Percentiles rank a stretch among this genome's conserved stretches.
phyloP scores from a whole-genome alignment of 2,797 vertebrate species.

The Danionella dracula region DNA sequence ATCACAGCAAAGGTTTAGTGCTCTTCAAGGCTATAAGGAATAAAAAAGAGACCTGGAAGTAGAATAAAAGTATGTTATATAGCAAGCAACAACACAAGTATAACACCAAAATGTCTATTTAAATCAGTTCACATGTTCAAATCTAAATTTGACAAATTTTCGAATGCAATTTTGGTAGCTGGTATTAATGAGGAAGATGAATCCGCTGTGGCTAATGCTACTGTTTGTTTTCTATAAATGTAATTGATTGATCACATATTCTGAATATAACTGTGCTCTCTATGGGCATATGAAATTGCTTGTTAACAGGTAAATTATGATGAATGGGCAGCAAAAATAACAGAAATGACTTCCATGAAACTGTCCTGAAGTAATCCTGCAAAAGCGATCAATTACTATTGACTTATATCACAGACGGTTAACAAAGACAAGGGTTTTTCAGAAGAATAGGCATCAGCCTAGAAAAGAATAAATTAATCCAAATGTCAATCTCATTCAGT shows the following conservation, averaged over 20 bases:
- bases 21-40: too few relatives aligned
- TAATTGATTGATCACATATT: slow-evolving; percentile 14
- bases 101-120: too few relatives aligned
- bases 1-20: too few relatives aligned
- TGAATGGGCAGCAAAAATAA: slow-evolving; percentile 52
- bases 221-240: slow-evolving; percentile 18
- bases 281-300: slow-evolving; percentile 54
- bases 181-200: slow-evolving; percentile 11
- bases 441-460: slow-evolving; percentile 18
- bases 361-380: slow-evolving; percentile 53
- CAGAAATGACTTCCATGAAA: slow-evolving; percentile 53
- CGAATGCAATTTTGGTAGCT: slow-evolving; percentile 24
- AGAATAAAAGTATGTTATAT: too few relatives aligned
- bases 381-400: slow-evolving; percentile 54
- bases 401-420: slow-evolving; percentile 52
- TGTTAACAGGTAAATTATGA: slow-evolving; percentile 57
- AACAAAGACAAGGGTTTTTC: slow-evolving; percentile 45
- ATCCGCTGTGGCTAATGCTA: slow-evolving; percentile 4
- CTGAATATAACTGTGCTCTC: slow-evolving; percentile 18
- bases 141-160: too few relatives aligned
- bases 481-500: slow-evolving; percentile 44
- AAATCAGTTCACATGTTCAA: too few relatives aligned
- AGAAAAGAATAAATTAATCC: slow-evolving; percentile 29
- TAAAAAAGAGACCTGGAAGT: too few relatives aligned
- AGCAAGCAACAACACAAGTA: too few relatives aligned